These are phyloP conservation scores for Urocolius indicus DNA, from an alignment of 2,113 vertebrate species.

Conservation along the genomic window DNA sequence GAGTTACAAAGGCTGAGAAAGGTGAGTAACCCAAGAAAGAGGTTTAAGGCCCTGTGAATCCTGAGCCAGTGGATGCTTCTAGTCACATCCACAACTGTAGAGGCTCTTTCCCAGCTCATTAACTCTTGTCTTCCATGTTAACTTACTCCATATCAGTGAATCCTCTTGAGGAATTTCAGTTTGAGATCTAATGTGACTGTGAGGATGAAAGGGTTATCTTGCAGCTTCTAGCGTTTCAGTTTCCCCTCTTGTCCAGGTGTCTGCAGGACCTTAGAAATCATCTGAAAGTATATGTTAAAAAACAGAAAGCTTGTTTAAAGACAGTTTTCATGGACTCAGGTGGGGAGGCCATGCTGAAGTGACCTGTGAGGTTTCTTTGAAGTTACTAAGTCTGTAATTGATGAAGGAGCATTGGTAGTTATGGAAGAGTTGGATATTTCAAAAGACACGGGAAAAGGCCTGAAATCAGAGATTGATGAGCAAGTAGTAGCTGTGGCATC, in stretches of 20 bases:
- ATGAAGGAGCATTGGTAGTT: background rate
- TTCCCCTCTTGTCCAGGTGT: background rate
- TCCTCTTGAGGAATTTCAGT: background rate
- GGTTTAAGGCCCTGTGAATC: background rate
- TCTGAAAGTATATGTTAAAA: background rate
- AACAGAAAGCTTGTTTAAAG: background rate
- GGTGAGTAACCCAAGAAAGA: background rate
- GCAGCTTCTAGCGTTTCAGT: background rate
- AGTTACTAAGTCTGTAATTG: constrained; percentile 17
- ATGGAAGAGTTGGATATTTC: background rate
- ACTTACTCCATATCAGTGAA: background rate
- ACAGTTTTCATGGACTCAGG: background rate
- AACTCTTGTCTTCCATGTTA: background rate
- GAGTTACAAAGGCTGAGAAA: background rate
- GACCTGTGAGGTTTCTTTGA: constrained; percentile 1
- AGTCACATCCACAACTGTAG: background rate
- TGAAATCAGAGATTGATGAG: background rate
- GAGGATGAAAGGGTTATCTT: background rate
- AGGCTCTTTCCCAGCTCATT: background rate
- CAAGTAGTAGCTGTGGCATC: background rate
- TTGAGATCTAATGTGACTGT: background rate
- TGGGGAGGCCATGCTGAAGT: background rate
- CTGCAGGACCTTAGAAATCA: background rate
- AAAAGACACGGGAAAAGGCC: background rate
- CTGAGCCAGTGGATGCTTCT: background rate